Percentiles rank a stretch among this genome's conserved stretches.
phyloP scores from a whole-genome alignment of 2,888 invertebrate genomes.

The Uloborus plumipes region DNA sequence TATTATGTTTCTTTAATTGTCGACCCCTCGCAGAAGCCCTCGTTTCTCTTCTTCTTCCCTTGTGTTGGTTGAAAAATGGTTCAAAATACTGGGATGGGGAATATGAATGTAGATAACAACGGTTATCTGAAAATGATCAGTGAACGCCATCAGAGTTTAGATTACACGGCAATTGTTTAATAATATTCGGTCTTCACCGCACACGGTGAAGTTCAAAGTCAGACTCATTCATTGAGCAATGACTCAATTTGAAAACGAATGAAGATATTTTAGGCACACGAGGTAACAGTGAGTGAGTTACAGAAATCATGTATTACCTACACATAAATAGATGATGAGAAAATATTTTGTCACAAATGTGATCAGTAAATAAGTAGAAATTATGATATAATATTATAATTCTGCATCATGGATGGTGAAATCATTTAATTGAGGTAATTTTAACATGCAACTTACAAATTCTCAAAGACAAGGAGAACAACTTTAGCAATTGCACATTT shows the following conservation, averaged over 20 bases:
- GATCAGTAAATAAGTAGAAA: no score
- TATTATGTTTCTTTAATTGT: slow-evolving; percentile 49
- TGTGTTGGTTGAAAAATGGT: slow-evolving; percentile 29
- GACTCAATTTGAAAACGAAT: slow-evolving; percentile 14
- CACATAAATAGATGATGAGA: no score
- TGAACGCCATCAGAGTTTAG: background rate
- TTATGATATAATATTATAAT: no score
- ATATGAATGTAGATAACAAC: slow-evolving; percentile 32
- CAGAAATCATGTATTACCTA: no score
- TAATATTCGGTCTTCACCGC: slow-evolving; percentile 41
- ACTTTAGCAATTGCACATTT: no score
- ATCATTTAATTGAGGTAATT: no score
- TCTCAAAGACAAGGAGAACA: no score
- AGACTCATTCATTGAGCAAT: slow-evolving; percentile 14
- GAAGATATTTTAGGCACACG: slow-evolving; percentile 23
- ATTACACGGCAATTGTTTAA: slow-evolving; percentile 21
- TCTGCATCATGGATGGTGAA: no score
- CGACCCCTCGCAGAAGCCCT: slow-evolving; percentile 32
- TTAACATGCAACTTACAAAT: no score
- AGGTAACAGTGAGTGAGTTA: no score
- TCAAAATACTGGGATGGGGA: slow-evolving; percentile 26
- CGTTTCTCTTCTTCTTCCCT: slow-evolving; percentile 5
- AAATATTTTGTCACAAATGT: no score
- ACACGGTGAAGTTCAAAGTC: slow-evolving; percentile 16
- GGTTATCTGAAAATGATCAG: slow-evolving; percentile 20